Base-by-base conservation (phyloP, 2,888 invertebrate species). In the Colletes collaris region DNA sequence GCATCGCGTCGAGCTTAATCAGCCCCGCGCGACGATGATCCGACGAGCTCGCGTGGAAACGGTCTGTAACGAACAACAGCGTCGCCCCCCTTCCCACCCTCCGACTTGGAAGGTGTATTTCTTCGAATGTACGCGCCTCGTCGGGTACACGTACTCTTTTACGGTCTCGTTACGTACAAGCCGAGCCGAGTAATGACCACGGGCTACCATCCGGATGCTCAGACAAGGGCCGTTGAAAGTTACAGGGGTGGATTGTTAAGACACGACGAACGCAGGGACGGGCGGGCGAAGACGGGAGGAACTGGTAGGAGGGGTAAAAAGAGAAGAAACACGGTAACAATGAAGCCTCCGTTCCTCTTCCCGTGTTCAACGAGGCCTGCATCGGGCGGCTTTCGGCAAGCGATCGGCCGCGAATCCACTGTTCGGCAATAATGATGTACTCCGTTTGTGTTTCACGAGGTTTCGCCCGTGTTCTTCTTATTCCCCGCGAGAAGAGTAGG, bases 401-500 rank as follows among this genome's bases (percentile, higher is more conserved):
- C 90, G 87, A 89, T 90, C 89, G 88, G 85, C 86, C 89, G 88
- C 89, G 84, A 90, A 88, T 87, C 85, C 84, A 85, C 85, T 46
- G 77, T 85, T 86, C 86, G 81, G 66, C 86, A 88, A 89, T 90
- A 90, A 90, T 88, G 89, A 90, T 88, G 87, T 85, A 87, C 86
- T 64, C 64, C 84, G 83, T 88, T 82, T 82, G 81, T 79, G 82
- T 82, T 82, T 72, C 78, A 27, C 68, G 55, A 56, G 11, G 53
- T 55, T 60, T 66, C 53, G 27, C 50, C 49, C 50, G 37, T 58
- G 46, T 46, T 56, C 58, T 62, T 64, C 49, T 37, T 66, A 16
- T 55, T 55, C 69, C 59, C 13, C 16, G 52, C 35, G 46, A 59
- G 68, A 67, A 62, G 56, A 62, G 50, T 59, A 60, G 60, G 73